A percentile compares a stretch with the other conserved stretches of the same genome.
Conservation (phyloP, 2,888 invertebrate species). For the Cryptops parisi region DNA sequence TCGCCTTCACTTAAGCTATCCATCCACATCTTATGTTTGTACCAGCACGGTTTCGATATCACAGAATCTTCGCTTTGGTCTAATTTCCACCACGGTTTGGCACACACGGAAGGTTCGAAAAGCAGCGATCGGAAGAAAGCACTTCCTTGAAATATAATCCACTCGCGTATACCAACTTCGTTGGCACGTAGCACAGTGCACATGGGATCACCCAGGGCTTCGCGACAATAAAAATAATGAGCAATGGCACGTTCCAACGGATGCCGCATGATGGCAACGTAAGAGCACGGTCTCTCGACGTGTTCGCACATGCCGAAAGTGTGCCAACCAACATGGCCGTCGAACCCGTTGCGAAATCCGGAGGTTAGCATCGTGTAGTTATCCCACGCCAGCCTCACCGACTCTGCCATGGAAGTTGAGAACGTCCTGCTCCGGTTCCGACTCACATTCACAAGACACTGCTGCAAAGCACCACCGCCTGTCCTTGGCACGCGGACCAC, state of each 20-base stretch:
- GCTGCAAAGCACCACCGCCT: neutral
- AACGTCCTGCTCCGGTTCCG: neutral
- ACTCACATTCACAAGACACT: neutral
- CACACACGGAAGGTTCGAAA: neutral
- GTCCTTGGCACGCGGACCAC: constrained; percentile 5
- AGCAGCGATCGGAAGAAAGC: constrained; percentile 4
- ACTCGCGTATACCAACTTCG: neutral
- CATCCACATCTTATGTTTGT: constrained; percentile 9
- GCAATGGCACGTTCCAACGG: constrained; percentile 3
- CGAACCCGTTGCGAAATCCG: constrained; percentile 5
- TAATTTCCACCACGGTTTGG: neutral
- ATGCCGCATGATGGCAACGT: constrained; percentile 4
- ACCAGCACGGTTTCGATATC: constrained; percentile 5
- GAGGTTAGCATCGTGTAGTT: neutral
- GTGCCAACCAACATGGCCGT: constrained; percentile 4
- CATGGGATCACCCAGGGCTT: constrained; percentile 1
- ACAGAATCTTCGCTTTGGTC: neutral
- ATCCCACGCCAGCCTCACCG: constrained; percentile 2
- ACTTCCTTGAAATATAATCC: constrained; percentile 11
- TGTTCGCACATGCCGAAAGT: constrained; percentile 2
- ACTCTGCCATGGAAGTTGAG: neutral
- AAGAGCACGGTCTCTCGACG: constrained; percentile 1
- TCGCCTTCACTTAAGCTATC: neutral
- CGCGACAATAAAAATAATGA: constrained; percentile 3
- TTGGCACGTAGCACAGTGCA: constrained; percentile 5